Percentiles rank a stretch among this genome's conserved stretches.
Evolutionary conservation across 2,797 vertebrate genomes (phyloP).

Genomic region (Heteromormyrus szaboi): DNA sequence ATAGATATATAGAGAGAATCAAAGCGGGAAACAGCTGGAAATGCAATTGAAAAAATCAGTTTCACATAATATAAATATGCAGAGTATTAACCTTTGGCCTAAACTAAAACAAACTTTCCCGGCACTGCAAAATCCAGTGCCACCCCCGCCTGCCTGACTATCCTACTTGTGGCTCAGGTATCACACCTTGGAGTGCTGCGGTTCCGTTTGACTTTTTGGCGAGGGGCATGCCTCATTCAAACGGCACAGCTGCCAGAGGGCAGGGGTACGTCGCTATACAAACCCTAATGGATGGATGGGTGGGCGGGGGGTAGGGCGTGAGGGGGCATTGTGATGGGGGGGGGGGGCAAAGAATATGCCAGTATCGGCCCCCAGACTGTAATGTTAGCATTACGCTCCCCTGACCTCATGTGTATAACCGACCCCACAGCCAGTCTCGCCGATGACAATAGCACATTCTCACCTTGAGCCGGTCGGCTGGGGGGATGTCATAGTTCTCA

Average conservation of each 20-base stretch:
- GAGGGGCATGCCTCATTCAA: neutral
- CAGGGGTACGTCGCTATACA: conserved; percentile 43
- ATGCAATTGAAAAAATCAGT: neutral
- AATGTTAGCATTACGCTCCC: neutral
- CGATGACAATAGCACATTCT: neutral
- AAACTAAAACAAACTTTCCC: conserved; percentile 22
- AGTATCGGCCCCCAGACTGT: neutral
- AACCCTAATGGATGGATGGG: neutral
- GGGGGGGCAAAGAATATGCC: neutral
- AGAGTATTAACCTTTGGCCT: neutral
- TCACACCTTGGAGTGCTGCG: conserved; percentile 59
- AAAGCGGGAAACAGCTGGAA: neutral
- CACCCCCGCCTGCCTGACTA: conserved; percentile 18
- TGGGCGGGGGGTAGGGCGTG: no score
- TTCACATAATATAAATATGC: neutral
- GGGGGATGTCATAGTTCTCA: conserved; percentile 75
- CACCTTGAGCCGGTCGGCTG: conserved; percentile 63
- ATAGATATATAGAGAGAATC: neutral
- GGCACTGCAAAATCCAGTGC: neutral
- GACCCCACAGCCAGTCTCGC: neutral
- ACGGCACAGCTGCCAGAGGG: conserved; percentile 34
- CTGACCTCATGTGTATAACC: neutral
- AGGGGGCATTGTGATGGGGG: neutral
- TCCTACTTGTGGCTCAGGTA: conserved; percentile 52
- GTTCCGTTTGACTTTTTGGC: conserved; percentile 55